phyloP scores from a whole-genome alignment of 2,113 vertebrate genomes.

The Hiodon tergisus region DNA sequence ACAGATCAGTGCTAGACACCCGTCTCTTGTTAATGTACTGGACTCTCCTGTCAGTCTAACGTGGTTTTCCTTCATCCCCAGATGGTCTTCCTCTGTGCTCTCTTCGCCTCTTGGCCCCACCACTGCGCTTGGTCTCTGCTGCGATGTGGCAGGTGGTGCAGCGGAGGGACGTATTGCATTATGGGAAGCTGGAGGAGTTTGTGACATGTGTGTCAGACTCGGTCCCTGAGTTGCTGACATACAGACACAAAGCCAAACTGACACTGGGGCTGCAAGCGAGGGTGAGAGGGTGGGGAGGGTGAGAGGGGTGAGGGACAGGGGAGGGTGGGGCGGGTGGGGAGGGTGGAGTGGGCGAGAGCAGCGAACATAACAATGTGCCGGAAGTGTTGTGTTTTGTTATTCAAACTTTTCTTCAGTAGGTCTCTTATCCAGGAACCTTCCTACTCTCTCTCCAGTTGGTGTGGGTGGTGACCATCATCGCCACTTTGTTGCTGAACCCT shows the following conservation, averaged over 20 bases:
- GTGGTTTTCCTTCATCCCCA: constrained; percentile 13
- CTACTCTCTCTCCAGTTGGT: no score
- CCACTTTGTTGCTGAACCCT: no score
- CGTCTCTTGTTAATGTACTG: neutral
- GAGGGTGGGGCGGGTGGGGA: neutral
- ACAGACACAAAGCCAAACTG: constrained; percentile 53
- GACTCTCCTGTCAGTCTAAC: neutral
- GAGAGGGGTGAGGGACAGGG: neutral
- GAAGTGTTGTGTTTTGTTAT: no score
- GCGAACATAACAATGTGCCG: no score
- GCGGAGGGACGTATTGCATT: constrained; percentile 41
- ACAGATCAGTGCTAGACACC: neutral
- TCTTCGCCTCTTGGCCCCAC: constrained; percentile 34
- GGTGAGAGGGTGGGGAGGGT: constrained; percentile 36
- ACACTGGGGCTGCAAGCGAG: constrained; percentile 56
- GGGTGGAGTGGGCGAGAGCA: no score
- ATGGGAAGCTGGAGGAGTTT: constrained; percentile 54
- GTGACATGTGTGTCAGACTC: constrained; percentile 43
- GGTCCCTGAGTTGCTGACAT: constrained; percentile 52
- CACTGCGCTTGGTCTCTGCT: constrained; percentile 49
- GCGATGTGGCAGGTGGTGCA: constrained; percentile 54
- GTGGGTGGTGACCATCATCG: no score
- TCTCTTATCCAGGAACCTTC: no score
- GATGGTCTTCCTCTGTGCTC: constrained; percentile 29
- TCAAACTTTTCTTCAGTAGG: no score